Evolutionary conservation across 2,113 vertebrate species (phyloP).

Genomic region (Pseudorectes ferrugineus): DNA sequence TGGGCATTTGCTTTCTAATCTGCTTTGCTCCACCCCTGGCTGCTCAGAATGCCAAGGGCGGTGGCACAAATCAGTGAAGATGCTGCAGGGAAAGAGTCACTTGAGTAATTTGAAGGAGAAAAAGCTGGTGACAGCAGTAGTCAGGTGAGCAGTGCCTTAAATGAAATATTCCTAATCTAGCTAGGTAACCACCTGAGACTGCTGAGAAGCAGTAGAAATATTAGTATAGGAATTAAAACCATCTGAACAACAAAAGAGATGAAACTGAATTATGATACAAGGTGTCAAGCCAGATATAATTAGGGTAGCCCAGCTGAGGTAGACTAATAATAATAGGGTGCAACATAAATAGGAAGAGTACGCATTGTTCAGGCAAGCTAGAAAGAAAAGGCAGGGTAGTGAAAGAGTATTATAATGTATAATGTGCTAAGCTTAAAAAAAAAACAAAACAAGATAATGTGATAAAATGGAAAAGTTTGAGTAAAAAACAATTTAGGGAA

Average conservation of each 20-base stretch:
- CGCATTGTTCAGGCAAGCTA: neutral
- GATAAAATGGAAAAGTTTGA: neutral
- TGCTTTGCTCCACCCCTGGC: neutral
- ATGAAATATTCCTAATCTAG: neutral
- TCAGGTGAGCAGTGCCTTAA: neutral
- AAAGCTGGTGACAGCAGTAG: neutral
- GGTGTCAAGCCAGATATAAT: neutral
- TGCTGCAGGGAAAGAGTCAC: neutral
- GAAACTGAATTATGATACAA: neutral
- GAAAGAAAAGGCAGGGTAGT: neutral
- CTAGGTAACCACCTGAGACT: neutral
- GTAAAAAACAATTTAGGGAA: neutral
- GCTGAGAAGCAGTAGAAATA: neutral
- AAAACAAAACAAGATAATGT: neutral
- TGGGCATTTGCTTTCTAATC: neutral
- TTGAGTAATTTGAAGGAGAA: neutral
- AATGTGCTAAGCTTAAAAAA: neutral
- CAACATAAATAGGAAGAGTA: neutral
- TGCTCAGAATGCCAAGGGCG: neutral
- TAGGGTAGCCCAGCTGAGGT: neutral
- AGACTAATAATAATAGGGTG: neutral
- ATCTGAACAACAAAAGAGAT: neutral
- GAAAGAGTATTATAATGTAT: neutral
- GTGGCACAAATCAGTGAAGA: neutral
- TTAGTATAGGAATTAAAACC: neutral